Base-by-base conservation (phyloP, 2,888 invertebrate species). In the Parnassius glacialis region DNA sequence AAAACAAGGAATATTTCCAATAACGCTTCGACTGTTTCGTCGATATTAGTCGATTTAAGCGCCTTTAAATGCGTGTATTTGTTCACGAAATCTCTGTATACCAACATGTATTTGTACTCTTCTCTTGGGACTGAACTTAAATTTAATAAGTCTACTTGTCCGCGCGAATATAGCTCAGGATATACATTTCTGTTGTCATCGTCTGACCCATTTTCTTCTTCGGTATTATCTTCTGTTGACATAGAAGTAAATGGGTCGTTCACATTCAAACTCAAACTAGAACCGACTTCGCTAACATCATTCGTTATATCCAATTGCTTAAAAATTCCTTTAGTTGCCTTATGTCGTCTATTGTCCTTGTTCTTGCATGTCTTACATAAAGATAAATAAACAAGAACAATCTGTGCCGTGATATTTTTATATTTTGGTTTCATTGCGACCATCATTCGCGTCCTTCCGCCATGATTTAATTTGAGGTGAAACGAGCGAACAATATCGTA, bases 1-100 rank as follows among this genome's bases (percentile, higher is more conserved):
- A 84, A 84, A 2, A 76, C 69, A 11, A 84, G 70, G 65, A 83
- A 85, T 65, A 84, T 81, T 25, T 79, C 82, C 54, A 84, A 64
- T 44, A 84, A 64, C 11, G 66, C 71, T 16, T 84, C 78, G 9
- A 77, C 78, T 3, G 74, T 75, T 55, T 81, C 82, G 1, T 76
- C 72, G 1, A 79, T 72, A 50, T 69, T 76, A 11, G 78, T 71
- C 20, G 73, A 70, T 68, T 76, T 81, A 62, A 85, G 67, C 3
- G 83, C 70, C 61, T 77, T 80, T 47, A 85, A 72, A 66, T 84
- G 78, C 54, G 74, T 76, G 64, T 70, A 85, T 70, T 80, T 82
- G 2, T 76, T 78, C 2, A 76, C 68, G 41, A 74, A 76, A 48
- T 48, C 13, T 48, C 48, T 48, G 5, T 48, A 48, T 10, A 48